These are phyloP conservation scores for Ophioderma brevispina DNA, from an alignment of 35 echinoderm and acorn worm species.

Conservation along the genomic window DNA sequence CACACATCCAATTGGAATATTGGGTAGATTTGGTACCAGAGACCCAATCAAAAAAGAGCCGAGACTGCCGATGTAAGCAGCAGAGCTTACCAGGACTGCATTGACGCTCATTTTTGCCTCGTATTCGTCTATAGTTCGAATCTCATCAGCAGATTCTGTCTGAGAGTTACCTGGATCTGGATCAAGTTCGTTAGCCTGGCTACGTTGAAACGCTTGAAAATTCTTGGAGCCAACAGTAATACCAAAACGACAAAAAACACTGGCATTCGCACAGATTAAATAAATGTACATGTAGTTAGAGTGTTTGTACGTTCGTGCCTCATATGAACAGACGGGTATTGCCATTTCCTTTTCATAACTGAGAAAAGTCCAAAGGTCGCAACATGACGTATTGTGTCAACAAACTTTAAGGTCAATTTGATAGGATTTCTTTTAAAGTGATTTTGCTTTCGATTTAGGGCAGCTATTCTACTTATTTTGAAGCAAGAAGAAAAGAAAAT, in stretches of 20 bases:
- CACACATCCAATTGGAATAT: slow-evolving; percentile 20
- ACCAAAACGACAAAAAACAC: not conserved
- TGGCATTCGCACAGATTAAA: not conserved
- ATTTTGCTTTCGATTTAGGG: too few relatives aligned
- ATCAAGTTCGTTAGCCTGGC: not conserved
- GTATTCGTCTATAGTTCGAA: too few relatives aligned
- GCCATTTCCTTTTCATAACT: too few relatives aligned
- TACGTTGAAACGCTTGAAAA: not conserved
- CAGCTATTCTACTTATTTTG: too few relatives aligned
- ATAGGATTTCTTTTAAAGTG: too few relatives aligned
- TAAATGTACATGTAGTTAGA: too few relatives aligned
- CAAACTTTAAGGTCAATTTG: too few relatives aligned
- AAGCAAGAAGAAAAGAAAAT: too few relatives aligned
- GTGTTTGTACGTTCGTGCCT: too few relatives aligned
- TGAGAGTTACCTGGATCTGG: not conserved
- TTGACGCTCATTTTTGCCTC: slow-evolving; percentile 4
- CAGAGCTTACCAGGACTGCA: slow-evolving; percentile 12
- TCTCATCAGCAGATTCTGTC: not conserved
- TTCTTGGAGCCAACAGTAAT: not conserved
- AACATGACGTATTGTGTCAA: too few relatives aligned
- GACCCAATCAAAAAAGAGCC: slow-evolving; percentile 5
- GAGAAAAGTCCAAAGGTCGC: too few relatives aligned
- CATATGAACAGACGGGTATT: too few relatives aligned
- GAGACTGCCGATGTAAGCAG: slow-evolving; percentile 18
- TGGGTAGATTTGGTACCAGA: slow-evolving; percentile 18